These are phyloP conservation scores for Sebastes itinus DNA, from an alignment of 2,797 vertebrate species.

Conservation along the genomic window DNA sequence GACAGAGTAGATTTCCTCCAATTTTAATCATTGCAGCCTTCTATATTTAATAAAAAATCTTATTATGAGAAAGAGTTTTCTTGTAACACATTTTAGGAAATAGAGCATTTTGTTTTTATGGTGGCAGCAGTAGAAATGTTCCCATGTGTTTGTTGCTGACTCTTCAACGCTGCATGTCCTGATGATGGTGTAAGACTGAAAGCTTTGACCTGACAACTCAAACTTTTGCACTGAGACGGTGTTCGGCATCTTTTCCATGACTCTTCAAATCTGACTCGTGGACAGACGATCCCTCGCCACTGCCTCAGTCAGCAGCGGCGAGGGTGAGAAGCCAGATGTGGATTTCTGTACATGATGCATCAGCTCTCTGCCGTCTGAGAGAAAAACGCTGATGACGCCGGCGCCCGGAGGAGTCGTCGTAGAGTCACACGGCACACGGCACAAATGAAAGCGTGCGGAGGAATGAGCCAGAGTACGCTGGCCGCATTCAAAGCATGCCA, in stretches of 20 bases:
- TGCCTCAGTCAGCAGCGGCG: not conserved
- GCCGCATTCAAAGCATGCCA: not conserved
- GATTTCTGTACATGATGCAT: slow-evolving; percentile 11
- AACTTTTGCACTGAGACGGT: not conserved
- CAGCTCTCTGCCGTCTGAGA: slow-evolving; percentile 10
- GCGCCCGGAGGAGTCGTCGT: not conserved
- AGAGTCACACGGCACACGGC: not conserved
- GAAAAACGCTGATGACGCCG: slow-evolving; percentile 23
- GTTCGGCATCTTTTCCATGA: not conserved
- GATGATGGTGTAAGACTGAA: not conserved
- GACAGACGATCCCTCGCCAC: not conserved
- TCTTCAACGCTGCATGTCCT: not conserved
- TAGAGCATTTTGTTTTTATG: not conserved
- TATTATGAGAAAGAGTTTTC: too few species aligned
- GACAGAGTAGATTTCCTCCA: not conserved
- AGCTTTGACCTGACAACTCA: not conserved
- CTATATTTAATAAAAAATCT: not conserved
- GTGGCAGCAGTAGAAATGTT: not conserved
- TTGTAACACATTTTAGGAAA: not conserved
- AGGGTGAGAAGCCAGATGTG: slow-evolving; percentile 16
- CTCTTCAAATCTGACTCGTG: not conserved
- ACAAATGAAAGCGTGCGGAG: slow-evolving; percentile 1
- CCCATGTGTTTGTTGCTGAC: not conserved
- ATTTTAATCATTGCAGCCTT: not conserved
- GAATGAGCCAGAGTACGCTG: not conserved